Evolutionary conservation across 2,797 vertebrate species (phyloP), one percentile per base, ranked within the genome.

Genomic region (Myotis findleyi): DNA sequence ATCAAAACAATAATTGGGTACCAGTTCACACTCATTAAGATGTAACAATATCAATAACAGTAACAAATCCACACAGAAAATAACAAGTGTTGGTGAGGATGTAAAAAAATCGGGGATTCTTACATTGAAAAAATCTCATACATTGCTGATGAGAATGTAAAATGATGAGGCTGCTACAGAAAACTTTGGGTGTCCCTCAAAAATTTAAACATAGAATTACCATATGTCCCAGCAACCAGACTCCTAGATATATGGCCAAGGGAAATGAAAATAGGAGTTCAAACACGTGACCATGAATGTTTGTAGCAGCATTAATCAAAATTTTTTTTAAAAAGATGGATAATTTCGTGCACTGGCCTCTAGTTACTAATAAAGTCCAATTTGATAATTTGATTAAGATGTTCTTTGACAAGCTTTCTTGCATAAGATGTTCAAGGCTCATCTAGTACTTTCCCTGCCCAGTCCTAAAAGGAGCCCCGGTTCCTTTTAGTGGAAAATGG

Each of bases 401-500:
- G 49, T 84, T 53, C 23, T 57, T 51, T 79, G 51, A 51, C 71
- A 57, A 30, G 2, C 8, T 57, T 87, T 83, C 44, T 72, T 41
- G 25, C 11, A 59, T 4, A 88, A 84, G 44, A 79, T 25, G 27
- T 73, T 88, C 55, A 47, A 90, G 71, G 76, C 8, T 76, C 36
- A 72, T 59, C 38, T 30, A 62, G 66, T 80, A 75, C 33, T 44
- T 82, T 90, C 2, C 51, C 53, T 66, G 36, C 27, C n/a, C 10
- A 57, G 69, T 73, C 47, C 55, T 77, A 27, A 89, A n/a, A 82
- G 38, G 10, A 90, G 21, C 7, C 17, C 59, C 62, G 44, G 55
- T 68, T 92, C 51, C 57, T 53, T 93, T 77, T 27, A 90, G 5
- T 38, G 16, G 90, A 41, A 92, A 94, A 89, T 21, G 36, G 41